These are phyloP conservation scores for Saccostrea glomerata DNA, from an alignment of 1,140 invertebrate species.

Conservation along the genomic window DNA sequence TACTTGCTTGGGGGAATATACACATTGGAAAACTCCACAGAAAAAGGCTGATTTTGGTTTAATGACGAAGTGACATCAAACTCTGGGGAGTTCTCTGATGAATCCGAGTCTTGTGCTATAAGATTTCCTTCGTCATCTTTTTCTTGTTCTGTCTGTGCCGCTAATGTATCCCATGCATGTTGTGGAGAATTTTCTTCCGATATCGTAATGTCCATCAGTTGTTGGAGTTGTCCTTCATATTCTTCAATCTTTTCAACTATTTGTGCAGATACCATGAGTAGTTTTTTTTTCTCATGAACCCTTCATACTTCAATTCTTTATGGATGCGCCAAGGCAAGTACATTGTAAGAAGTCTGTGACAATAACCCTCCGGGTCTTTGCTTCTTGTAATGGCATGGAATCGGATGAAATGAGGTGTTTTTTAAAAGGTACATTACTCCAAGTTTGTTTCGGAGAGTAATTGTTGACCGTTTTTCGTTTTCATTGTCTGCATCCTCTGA, in stretches of 20 bases:
- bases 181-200: neutral
- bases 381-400: neutral
- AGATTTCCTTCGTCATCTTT: slow-evolving; percentile 12
- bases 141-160: neutral
- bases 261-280: neutral
- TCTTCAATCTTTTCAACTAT: neutral
- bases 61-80: neutral
- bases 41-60: neutral
- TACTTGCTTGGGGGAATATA: slow-evolving; percentile 10
- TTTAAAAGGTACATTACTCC: neutral
- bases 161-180: neutral
- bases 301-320: neutral
- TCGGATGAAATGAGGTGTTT: slow-evolving; percentile 35
- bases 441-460: neutral
- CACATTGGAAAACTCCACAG: neutral
- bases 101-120: neutral
- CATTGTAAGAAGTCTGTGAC: slow-evolving; percentile 13
- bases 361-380: slow-evolving; percentile 44
- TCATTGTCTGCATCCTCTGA: neutral
- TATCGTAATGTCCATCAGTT: slow-evolving; percentile 6
- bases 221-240: neutral
- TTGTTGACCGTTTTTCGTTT: neutral
- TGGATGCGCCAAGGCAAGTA: slow-evolving; percentile 28
- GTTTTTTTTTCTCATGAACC: neutral
- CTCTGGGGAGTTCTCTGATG: neutral